Evolutionary conservation across 2,888 invertebrate genomes (phyloP), one percentile per base, ranked within the genome.

Genomic region (Odontomyia ornata): DNA sequence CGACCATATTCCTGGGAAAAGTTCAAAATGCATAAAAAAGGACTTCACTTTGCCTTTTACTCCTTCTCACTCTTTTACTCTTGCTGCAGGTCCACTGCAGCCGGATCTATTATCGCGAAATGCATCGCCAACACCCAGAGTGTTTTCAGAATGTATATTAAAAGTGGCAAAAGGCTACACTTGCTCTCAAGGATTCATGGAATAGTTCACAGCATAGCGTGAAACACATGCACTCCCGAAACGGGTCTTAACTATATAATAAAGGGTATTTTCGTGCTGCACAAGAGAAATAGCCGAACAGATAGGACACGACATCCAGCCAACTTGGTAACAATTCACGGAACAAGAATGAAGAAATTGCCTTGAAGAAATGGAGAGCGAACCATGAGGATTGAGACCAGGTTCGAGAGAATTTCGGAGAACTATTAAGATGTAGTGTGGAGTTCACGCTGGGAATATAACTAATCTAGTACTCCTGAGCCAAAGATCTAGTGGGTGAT

Each of bases 351-450:
- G 43, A 43, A 60, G 60, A 60, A 67, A 67, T 43, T 43, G 46
- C 15, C 21, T n/a, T 18, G 18, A 18, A 21, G 43, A 46, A 11
- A 21, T 43, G 65, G 65, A 21, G n/a, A 30, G 1, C 15, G 21
- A 21, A 23, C 18, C 67, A 28, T 27, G n/a, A 13, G 5, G 23
- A n/a, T n/a, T n/a, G n/a, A n/a, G n/a, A n/a, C n/a, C n/a, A n/a
- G 25, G 64, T 64, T 28, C 67, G 13, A n/a, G n/a, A 13, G n/a
- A n/a, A n/a, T n/a, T n/a, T n/a, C n/a, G n/a, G n/a, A 36, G 27
- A 1, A 36, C 67, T 67, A 67, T 67, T 67, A 67, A 67, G 67
- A 67, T 67, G 30, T 67, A 46, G 18, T 43, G 43, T 67, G 4
- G 9, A 43, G 67, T 23, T 11, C 25, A 25, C 25, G 60, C 7